Percentiles rank a stretch among this genome's conserved stretches.
These are phyloP conservation scores for Ictalurus punctatus DNA, from an alignment of 2,113 vertebrate species.

Conservation along the genomic window DNA sequence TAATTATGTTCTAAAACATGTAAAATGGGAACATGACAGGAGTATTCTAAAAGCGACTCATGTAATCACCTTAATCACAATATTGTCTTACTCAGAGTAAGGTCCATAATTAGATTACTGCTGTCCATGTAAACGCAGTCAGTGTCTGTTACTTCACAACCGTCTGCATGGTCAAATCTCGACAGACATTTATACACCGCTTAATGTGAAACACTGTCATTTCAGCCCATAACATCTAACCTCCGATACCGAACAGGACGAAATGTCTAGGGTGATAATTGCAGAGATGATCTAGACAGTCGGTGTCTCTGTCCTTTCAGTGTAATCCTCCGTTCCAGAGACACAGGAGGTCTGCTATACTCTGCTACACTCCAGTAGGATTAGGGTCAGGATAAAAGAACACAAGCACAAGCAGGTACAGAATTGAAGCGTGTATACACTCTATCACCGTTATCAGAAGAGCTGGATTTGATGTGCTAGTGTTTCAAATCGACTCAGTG, in stretches of 20 bases:
- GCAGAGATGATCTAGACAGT: not conserved
- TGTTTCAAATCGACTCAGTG: not conserved
- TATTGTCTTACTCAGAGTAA: too few relatives aligned
- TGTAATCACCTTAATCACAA: too few relatives aligned
- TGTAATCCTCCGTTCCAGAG: constrained; percentile 7
- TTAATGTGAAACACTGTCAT: not conserved
- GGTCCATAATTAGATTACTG: too few relatives aligned
- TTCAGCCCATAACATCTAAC: not conserved
- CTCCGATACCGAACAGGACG: not conserved
- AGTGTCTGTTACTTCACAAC: not conserved
- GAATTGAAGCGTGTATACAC: not conserved
- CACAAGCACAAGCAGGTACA: not conserved
- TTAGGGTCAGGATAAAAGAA: constrained; percentile 14
- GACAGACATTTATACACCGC: not conserved
- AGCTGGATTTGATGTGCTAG: not conserved
- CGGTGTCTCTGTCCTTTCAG: not conserved
- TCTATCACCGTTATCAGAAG: not conserved
- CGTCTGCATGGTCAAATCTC: not conserved
- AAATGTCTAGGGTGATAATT: not conserved
- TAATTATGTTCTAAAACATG: too few relatives aligned
- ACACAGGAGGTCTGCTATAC: not conserved
- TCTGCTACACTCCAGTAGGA: not conserved
- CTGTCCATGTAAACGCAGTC: too few relatives aligned
- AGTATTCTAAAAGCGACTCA: too few relatives aligned
- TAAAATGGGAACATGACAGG: too few relatives aligned